These are phyloP conservation scores for Drosophila orosa DNA, from an alignment of 1,140 invertebrate genomes.

Conservation along the genomic window DNA sequence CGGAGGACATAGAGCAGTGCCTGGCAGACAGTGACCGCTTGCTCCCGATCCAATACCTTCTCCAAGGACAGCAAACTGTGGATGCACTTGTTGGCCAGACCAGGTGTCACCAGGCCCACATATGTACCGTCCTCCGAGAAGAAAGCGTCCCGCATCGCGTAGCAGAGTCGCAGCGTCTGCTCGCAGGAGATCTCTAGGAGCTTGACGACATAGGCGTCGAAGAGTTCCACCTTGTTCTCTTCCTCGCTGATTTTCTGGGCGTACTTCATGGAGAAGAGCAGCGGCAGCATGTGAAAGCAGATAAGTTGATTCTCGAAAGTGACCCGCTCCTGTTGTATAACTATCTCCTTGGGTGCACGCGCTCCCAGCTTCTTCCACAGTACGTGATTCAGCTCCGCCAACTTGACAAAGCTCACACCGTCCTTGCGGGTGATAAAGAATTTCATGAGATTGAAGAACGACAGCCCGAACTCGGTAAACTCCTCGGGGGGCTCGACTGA, in stretches of 20 bases:
- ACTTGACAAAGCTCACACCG: conserved; percentile 71
- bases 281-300: conserved; percentile 87
- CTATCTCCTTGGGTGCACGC: conserved; percentile 70
- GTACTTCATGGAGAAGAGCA: conserved; percentile 85
- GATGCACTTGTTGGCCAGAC: conserved; percentile 87
- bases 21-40: conserved; percentile 90
- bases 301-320: conserved; percentile 86
- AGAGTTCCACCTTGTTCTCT: conserved; percentile 84
- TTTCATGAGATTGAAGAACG: conserved; percentile 85
- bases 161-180: conserved; percentile 87
- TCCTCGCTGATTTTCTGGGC: conserved; percentile 55
- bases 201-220: conserved; percentile 87
- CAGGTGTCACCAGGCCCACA: conserved; percentile 84
- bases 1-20: conserved; percentile 88
- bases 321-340: conserved; percentile 79
- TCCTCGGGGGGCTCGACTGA: conserved; percentile 58
- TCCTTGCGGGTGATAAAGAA: conserved; percentile 84
- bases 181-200: conserved; percentile 87
- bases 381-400: conserved; percentile 82
- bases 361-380: conserved; percentile 78
- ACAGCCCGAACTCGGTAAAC: conserved; percentile 77
- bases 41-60: conserved; percentile 86
- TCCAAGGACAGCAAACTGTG: conserved; percentile 86
- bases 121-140: conserved; percentile 52
- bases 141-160: conserved; percentile 85